Base-by-base conservation (phyloP, 2,888 invertebrate species). In the Bugulina stolonifera region DNA sequence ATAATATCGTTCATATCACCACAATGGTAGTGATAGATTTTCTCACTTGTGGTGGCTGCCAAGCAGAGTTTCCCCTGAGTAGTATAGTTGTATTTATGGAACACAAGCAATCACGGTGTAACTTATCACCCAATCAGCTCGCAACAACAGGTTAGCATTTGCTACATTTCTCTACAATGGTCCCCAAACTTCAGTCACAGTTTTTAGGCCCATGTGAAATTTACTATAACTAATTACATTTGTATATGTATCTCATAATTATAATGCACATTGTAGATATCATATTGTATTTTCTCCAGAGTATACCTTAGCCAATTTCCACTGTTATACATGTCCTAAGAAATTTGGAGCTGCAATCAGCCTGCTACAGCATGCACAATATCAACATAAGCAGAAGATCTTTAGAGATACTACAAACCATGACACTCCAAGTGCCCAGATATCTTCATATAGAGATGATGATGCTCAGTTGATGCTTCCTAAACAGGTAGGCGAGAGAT, bases 81-180 rank as follows among this genome's bases (percentile, higher is more conserved):
- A 78, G 79, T 52, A 82, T 84, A 25, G 78, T 77, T 0, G 72
- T 76, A 25, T 84, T 84, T 72, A 82, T 84, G 55, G 77, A 81
- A 72, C 84, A 84, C 75, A 84, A 84, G 73, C 79, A 77, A 70
- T 75, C 64, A 25, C 14, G 27, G 76, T 54, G 77, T 32, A 64
- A 2, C 14, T 57, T 23, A 14, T 18, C 43, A 18, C 5, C 43
- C 18, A 10, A 5, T 10, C 10, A 18, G 18, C 10, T 43, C 18
- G 5, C 18, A 43, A 10, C 43, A 5, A 43, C 43, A 43, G 43
- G 43, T 43, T 43, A 18, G 43, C 10, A 43, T n/a, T n/a, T n/a
- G n/a, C n/a, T n/a, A n/a, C n/a, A n/a, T n/a, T n/a, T n/a, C n/a
- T n/a, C n/a, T n/a, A n/a, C n/a, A n/a, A n/a, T n/a, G n/a, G n/a